Percentiles rank a stretch among this genome's conserved stretches.
Evolutionary conservation across 2,797 vertebrate genomes (phyloP).

Genomic region (Crypturellus tataupa): DNA sequence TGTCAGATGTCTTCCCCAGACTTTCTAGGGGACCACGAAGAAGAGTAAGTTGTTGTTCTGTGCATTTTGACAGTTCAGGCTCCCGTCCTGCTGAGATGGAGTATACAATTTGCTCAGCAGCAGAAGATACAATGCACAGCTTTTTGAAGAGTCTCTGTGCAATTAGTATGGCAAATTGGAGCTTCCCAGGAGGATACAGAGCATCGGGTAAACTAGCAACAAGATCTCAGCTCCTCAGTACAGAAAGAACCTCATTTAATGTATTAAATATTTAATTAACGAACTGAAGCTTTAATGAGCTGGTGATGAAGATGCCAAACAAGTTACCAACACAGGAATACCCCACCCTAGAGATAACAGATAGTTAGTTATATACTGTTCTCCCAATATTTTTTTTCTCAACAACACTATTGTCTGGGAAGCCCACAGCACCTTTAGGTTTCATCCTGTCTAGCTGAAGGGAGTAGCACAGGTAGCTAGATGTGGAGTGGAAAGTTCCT

Average conservation of each 20-base stretch:
- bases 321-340: slow-evolving; percentile 68
- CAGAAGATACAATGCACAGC: slow-evolving; percentile 61
- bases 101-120: slow-evolving; percentile 59
- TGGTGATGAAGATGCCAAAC: slow-evolving; percentile 74
- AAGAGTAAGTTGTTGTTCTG: background rate
- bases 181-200: slow-evolving; percentile 77
- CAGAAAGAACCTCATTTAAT: slow-evolving; percentile 78
- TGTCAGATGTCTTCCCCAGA: background rate
- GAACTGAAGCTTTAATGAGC: slow-evolving; percentile 79
- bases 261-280: slow-evolving; percentile 83
- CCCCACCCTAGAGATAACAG: slow-evolving; percentile 53
- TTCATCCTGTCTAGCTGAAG: background rate
- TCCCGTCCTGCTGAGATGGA: slow-evolving; percentile 46
- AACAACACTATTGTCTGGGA: background rate
- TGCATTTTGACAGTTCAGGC: slow-evolving; percentile 32
- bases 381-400: slow-evolving; percentile 39
- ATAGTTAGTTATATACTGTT: slow-evolving; percentile 31
- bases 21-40: background rate
- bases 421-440: background rate
- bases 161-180: slow-evolving; percentile 82
- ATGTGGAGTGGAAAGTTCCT: slow-evolving; percentile 28
- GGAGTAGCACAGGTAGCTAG: slow-evolving; percentile 10
- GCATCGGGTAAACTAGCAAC: slow-evolving; percentile 66
- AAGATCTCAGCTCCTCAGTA: slow-evolving; percentile 63
- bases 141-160: slow-evolving; percentile 78